Percentiles rank a stretch among this genome's conserved stretches.
Conservation (phyloP, 2,888 invertebrate species). For the Seira sanloemensis region DNA sequence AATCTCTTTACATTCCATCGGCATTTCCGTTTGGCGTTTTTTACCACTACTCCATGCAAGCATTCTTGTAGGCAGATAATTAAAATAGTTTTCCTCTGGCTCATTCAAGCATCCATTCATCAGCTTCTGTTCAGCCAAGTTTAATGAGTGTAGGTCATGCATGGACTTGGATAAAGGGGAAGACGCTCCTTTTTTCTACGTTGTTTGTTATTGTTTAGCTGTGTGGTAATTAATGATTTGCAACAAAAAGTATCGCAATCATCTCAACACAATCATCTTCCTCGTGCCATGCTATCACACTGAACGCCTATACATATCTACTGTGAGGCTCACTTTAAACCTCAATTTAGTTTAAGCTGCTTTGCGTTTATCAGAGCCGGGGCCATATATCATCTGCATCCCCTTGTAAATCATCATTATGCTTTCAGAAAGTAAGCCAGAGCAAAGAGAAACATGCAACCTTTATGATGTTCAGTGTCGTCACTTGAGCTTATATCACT, state of each 20-base stretch:
- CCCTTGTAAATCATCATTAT: slow-evolving; percentile 16
- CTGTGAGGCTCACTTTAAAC: too few species aligned
- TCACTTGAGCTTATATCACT: not conserved
- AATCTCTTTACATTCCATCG: slow-evolving; percentile 5
- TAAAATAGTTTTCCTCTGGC: slow-evolving; percentile 12
- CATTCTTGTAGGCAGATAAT: slow-evolving; percentile 7
- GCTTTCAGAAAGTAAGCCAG: not conserved
- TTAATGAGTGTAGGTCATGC: slow-evolving; percentile 36
- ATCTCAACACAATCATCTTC: not conserved
- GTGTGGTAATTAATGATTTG: slow-evolving; percentile 30
- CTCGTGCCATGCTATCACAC: slow-evolving; percentile 3
- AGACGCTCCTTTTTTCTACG: slow-evolving; percentile 10
- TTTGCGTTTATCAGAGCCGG: not conserved
- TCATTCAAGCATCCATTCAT: slow-evolving; percentile 14
- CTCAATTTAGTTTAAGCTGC: not conserved
- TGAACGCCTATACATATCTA: too few species aligned
- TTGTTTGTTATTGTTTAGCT: not conserved
- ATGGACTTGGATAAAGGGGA: slow-evolving; percentile 31
- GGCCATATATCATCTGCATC: slow-evolving; percentile 13
- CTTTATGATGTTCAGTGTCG: not conserved
- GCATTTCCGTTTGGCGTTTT: slow-evolving; percentile 9
- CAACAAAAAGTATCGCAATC: not conserved
- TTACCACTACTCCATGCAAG: not conserved
- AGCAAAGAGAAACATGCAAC: slow-evolving; percentile 1
- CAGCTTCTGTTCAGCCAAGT: not conserved